Percentiles rank a stretch among this genome's conserved stretches.
Evolutionary conservation across 1,140 invertebrate species (phyloP).

Genomic region (Pararge aegeria): DNA sequence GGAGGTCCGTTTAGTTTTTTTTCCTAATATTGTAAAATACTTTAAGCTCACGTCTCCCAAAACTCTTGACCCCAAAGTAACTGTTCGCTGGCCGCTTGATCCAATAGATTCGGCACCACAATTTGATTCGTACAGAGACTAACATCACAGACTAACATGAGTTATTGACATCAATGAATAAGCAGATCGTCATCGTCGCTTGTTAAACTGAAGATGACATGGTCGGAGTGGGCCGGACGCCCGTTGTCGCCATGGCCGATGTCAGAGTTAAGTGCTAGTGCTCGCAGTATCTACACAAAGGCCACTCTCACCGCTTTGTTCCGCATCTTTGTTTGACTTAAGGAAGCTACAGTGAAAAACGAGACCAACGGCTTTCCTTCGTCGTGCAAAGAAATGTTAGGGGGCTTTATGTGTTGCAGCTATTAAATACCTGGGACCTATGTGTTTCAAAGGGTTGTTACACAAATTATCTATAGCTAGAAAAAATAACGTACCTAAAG

Average conservation of each 20-base stretch:
- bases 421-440: not conserved
- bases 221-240: conserved; percentile 22
- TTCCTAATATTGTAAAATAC: no score
- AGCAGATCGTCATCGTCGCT: conserved; percentile 12
- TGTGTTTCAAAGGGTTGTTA: not conserved
- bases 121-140: not conserved
- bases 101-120: not conserved
- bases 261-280: conserved; percentile 59
- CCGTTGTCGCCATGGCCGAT: conserved; percentile 32
- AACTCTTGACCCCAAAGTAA: no score
- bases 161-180: conserved; percentile 8
- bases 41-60: no score
- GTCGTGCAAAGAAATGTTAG: conserved; percentile 17
- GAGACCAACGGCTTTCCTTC: conserved; percentile 21
- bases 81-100: no score
- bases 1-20: no score
- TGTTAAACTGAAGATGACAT: conserved; percentile 20
- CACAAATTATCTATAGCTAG: no score
- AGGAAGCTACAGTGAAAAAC: conserved; percentile 57
- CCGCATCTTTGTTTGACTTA: conserved; percentile 68
- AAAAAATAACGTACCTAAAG: no score
- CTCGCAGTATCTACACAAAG: conserved; percentile 64
- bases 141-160: no score
- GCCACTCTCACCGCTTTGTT: conserved; percentile 70
- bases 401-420: conserved; percentile 2